Percentiles rank a stretch among this genome's conserved stretches.
phyloP scores from a whole-genome alignment of 2,888 invertebrate species.

The Drosophila longiperda region DNA sequence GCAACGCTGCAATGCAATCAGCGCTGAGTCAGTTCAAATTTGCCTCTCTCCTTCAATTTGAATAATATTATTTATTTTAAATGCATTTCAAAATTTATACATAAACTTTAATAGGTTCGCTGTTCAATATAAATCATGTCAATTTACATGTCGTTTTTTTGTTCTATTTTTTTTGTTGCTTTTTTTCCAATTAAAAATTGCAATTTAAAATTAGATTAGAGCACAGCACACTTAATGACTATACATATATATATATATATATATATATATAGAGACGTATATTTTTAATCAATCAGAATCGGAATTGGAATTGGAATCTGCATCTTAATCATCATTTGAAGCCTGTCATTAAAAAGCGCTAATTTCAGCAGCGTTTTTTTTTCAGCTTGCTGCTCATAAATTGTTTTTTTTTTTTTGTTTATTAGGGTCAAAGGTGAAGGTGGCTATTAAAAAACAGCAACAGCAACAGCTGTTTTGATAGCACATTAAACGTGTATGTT shows the following conservation, averaged over 20 bases:
- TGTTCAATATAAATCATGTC: conserved; percentile 37
- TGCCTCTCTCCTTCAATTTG: conserved; percentile 19
- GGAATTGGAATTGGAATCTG: conserved; percentile 15
- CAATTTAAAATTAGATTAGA: conserved; percentile 34
- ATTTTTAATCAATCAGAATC: conserved; percentile 10
- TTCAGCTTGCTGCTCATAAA: conserved; percentile 31
- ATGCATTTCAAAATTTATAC: neutral
- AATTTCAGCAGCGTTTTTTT: neutral
- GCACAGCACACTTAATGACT: neutral
- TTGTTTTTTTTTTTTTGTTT: conserved; percentile 5
- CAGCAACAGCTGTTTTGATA: conserved; percentile 21
- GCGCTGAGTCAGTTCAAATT: conserved; percentile 36
- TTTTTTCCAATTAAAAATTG: conserved; percentile 21
- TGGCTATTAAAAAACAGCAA: conserved; percentile 6
- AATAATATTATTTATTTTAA: conserved; percentile 9
- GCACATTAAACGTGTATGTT: neutral
- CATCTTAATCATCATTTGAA: conserved; percentile 17
- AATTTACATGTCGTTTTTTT: conserved; percentile 15
- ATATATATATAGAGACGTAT: neutral
- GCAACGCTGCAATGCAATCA: conserved; percentile 60
- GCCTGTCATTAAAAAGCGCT: conserved; percentile 6
- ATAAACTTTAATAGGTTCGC: conserved; percentile 36
- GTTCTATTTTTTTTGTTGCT: neutral
- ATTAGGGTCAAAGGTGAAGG: conserved; percentile 32
- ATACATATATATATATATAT: no score